phyloP scores from a whole-genome alignment of 2,888 invertebrate genomes.

The Vesta saturnalis region DNA sequence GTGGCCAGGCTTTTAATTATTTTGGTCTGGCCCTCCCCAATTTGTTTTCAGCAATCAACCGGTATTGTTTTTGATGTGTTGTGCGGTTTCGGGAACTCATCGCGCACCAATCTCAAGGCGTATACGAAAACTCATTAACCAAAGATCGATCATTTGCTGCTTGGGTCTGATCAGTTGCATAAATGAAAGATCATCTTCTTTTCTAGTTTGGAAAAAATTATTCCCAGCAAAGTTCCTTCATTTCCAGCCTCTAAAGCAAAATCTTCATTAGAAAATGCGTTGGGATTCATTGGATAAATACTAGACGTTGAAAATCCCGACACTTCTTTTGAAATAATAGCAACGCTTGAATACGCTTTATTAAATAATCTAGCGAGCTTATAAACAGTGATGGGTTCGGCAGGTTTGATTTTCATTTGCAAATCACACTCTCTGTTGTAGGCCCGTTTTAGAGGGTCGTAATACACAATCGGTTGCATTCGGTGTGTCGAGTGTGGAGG shows the following conservation, averaged over 20 bases:
- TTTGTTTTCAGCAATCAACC: too few relatives aligned
- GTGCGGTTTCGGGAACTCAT: too few relatives aligned
- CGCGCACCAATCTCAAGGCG: too few relatives aligned
- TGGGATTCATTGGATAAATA: not conserved
- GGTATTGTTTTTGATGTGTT: too few relatives aligned
- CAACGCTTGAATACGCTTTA: too few relatives aligned
- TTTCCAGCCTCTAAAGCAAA: not conserved
- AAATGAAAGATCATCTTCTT: not conserved
- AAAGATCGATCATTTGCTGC: too few relatives aligned
- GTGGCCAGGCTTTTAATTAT: too few relatives aligned
- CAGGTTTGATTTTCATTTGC: not conserved
- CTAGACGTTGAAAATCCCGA: not conserved
- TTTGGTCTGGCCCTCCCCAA: too few relatives aligned
- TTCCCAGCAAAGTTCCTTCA: not conserved
- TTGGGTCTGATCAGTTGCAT: not conserved
- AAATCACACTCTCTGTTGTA: slow-evolving; percentile 5
- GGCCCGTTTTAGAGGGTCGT: not conserved
- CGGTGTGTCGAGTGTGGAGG: too few relatives aligned
- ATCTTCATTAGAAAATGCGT: not conserved
- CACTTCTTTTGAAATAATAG: too few relatives aligned
- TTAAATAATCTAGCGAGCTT: not conserved
- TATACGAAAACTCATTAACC: not conserved
- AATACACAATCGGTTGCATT: not conserved
- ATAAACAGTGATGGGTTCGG: not conserved
- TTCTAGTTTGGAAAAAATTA: slow-evolving; percentile 3